Evolutionary conservation across 2,797 vertebrate genomes (phyloP).

Genomic region (Megaceryle alcyon): DNA sequence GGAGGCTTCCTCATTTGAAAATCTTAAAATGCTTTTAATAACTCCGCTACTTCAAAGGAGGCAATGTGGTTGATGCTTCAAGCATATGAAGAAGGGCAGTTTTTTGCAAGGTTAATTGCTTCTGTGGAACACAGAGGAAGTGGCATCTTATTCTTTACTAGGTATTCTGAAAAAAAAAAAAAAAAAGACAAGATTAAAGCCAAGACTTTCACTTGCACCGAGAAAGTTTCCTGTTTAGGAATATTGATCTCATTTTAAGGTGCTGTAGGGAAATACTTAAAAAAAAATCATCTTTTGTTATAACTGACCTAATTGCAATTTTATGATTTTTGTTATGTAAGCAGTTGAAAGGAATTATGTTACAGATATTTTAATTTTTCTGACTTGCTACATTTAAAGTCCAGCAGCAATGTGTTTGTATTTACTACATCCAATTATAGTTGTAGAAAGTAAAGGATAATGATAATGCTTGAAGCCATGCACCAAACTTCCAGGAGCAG

Average conservation of each 20-base stretch:
- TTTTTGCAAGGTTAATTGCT: constrained; percentile 18
- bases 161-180: background rate
- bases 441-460: background rate
- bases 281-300: background rate
- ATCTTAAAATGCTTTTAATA: background rate
- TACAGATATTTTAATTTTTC: background rate
- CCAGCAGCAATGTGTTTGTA: background rate
- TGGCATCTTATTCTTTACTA: background rate
- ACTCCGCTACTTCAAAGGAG: background rate
- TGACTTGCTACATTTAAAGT: background rate
- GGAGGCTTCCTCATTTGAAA: background rate
- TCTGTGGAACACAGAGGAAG: background rate
- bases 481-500: background rate
- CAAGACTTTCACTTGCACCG: background rate
- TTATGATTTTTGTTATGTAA: background rate
- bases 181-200: background rate
- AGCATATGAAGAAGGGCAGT: background rate
- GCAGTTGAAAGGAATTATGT: background rate
- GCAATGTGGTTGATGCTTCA: background rate
- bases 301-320: background rate
- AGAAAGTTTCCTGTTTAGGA: background rate
- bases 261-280: background rate
- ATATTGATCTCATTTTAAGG: background rate
- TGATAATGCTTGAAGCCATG: background rate
- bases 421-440: background rate